Conservation (phyloP, 2,113 vertebrate species). For the Hyla sarda region DNA sequence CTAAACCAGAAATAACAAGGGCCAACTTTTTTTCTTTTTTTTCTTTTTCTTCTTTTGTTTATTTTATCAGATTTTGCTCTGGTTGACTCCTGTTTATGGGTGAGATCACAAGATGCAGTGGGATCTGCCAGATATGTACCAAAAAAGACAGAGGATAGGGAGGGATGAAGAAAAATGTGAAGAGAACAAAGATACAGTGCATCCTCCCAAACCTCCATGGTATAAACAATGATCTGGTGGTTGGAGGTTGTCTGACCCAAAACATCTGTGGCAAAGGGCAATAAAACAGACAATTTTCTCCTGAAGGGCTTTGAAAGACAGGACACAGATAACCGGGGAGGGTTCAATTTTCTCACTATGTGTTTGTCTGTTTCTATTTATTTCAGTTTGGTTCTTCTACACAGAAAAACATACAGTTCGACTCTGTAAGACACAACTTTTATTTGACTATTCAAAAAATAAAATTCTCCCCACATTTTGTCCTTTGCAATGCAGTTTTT, state of each 20-base stretch:
- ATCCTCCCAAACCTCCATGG: constrained; percentile 20
- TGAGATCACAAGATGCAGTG: constrained; percentile 28
- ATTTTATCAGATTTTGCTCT: constrained; percentile 45
- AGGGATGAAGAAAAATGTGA: constrained; percentile 4
- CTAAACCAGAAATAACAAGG: constrained; percentile 31
- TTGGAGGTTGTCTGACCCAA: constrained; percentile 21
- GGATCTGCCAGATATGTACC: not conserved
- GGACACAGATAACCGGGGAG: not conserved
- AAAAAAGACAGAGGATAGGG: not conserved
- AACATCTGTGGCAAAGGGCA: constrained; percentile 55
- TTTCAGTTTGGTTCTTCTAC: not conserved
- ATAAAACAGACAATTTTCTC: constrained; percentile 56
- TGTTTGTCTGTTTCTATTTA: too few relatives aligned
- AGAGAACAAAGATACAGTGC: constrained; percentile 30
- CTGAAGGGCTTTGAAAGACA: constrained; percentile 20
- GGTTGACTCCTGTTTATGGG: constrained; percentile 14
- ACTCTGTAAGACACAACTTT: too few relatives aligned
- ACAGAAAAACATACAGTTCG: not conserved
- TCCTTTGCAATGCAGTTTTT: too few relatives aligned
- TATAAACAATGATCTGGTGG: constrained; percentile 8
- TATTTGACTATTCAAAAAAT: too few relatives aligned
- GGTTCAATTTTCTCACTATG: not conserved
- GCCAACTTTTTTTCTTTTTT: constrained; percentile 2
- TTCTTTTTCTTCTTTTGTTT: not conserved
- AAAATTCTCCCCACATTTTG: too few relatives aligned